Evolutionary conservation across 2,888 invertebrate species (phyloP).

Genomic region (Lamellibrachia satsuma): DNA sequence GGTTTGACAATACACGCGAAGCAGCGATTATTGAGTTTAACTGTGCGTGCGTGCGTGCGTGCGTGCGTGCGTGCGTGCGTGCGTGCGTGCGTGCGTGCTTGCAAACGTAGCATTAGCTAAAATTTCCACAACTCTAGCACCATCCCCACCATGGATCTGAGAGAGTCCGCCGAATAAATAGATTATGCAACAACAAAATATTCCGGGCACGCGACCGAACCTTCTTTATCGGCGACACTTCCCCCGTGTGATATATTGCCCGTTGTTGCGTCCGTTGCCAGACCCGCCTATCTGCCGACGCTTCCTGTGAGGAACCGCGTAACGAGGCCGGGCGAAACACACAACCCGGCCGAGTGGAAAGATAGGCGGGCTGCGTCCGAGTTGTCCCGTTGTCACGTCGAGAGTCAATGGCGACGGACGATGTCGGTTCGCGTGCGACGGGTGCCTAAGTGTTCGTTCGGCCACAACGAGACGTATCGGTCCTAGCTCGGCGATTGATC

Average conservation of each 20-base stretch:
- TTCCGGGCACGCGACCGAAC: slow-evolving; percentile 6
- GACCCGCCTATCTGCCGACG: not conserved
- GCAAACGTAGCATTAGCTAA: not conserved
- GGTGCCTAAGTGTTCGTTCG: not conserved
- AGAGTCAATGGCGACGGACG: not conserved
- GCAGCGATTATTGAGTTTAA: too few relatives aligned
- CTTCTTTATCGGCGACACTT: not conserved
- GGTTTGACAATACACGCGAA: too few relatives aligned
- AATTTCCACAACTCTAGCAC: not conserved
- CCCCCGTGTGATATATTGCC: not conserved
- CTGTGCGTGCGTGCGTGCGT: too few relatives aligned
- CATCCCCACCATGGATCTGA: not conserved
- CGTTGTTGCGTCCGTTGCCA: not conserved
- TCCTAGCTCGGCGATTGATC: not conserved
- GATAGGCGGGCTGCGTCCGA: not conserved
- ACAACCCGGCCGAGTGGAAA: not conserved
- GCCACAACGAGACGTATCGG: not conserved
- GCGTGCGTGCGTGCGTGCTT: not conserved
- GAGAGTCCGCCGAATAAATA: not conserved
- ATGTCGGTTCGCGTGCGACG: not conserved
- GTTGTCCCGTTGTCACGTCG: slow-evolving; percentile 9
- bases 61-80: not conserved
- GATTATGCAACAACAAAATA: not conserved
- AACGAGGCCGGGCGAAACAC: not conserved
- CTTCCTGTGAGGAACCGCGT: slow-evolving; percentile 9